Evolutionary conservation across 2,113 vertebrate genomes (phyloP), one percentile per base, ranked within the genome.

Genomic region (Anarhynchus alexandrinus): DNA sequence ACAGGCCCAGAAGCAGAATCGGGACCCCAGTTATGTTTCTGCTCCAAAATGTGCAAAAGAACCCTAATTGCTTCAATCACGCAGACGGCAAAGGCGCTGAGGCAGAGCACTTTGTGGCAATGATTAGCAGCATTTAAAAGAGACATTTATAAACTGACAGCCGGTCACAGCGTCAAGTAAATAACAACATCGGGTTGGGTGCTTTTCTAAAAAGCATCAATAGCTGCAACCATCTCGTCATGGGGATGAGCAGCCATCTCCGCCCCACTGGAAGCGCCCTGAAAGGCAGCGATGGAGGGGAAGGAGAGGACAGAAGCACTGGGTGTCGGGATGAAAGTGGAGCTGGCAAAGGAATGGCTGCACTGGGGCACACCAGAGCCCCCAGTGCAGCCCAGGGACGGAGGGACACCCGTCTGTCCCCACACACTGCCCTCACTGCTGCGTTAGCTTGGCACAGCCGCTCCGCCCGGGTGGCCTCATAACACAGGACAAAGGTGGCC

Each of bases 71-170:
- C 94, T 74, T 90, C 94, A 73, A 64, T 95, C 90, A 70, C 0
- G 21, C 88, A 66, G 92, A 38, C 78, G 0, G 94, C 85, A 90
- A 85, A 95, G 96, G 73, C 82, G 57, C 91, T 91, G 94, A 96
- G 89, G 96, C 92, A 74, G 92, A 95, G 90, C 64, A 79, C 77
- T 93, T 71, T 4, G 88, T 77, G 74, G 90, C 88, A 89, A 42
- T 92, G 95, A 96, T 96, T 89, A 97, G 94, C 94, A 54, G 95
- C 91, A 62, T 97, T 97, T 94, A 77, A 94, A 91, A 93, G 94
- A 96, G 74, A 93, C 95, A 81, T 96, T 97, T 96, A 95, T 95
- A 97, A 96, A 27, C 95, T 83, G 83, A 47, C 96, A 97, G 96
- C 96, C 86, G 59, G 86, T 86, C 93, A 88, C 69, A 17, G 89